phyloP scores from a whole-genome alignment of 2,888 invertebrate genomes.

The Adelphocoris suturalis region DNA sequence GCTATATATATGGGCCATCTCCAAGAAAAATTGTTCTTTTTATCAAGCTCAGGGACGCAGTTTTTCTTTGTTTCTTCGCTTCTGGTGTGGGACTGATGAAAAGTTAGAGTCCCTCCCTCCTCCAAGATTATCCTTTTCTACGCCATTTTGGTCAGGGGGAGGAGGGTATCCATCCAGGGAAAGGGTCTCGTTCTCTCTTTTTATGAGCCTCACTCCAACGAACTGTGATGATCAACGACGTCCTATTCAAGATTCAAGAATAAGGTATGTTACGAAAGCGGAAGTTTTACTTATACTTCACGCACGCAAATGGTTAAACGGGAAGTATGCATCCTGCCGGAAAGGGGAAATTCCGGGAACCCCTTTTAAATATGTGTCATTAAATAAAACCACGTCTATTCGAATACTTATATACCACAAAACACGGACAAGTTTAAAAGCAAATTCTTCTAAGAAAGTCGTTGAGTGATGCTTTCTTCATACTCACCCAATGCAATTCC shows the following conservation, averaged over 20 bases:
- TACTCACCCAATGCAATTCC: no score
- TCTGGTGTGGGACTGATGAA: conserved; percentile 29
- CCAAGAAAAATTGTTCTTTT: conserved; percentile 58
- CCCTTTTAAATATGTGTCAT: no score
- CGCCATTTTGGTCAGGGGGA: background rate
- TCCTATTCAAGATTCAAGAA: background rate
- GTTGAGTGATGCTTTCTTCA: no score
- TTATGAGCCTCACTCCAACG: background rate
- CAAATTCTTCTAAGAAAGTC: no score
- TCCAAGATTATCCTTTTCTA: conserved; percentile 19
- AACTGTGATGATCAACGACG: background rate
- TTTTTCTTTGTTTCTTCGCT: conserved; percentile 58
- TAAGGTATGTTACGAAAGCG: background rate
- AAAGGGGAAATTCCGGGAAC: no score
- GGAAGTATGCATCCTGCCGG: no score
- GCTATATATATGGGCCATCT: conserved; percentile 58
- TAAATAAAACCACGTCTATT: no score
- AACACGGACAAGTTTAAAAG: no score
- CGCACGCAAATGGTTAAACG: no score
- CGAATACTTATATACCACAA: no score
- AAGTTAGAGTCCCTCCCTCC: conserved; percentile 14
- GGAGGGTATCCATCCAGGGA: background rate
- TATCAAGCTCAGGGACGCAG: conserved; percentile 58
- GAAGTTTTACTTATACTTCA: no score
- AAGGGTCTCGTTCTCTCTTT: background rate